phyloP scores from a whole-genome alignment of 1,140 invertebrate species.

The Mycetomoellerius zeteki region DNA sequence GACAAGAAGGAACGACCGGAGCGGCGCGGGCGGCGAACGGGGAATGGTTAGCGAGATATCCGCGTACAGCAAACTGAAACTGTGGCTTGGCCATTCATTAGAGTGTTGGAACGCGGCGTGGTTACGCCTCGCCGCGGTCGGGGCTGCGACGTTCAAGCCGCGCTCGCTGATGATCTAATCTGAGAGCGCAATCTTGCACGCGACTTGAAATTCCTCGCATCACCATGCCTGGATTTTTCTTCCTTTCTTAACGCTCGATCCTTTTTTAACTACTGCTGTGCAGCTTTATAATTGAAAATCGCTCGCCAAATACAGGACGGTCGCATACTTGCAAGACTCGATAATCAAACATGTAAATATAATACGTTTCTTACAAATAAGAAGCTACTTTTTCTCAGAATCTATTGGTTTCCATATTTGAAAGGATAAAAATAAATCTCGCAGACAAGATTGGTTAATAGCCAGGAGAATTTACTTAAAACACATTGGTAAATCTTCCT shows the following conservation, averaged over 20 bases:
- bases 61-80: conserved; percentile 29
- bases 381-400: neutral
- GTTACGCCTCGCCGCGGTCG: conserved; percentile 27
- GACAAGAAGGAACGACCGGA: conserved; percentile 3
- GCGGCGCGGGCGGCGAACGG: neutral
- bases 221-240: neutral
- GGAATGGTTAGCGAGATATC: conserved; percentile 51
- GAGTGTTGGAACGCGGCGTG: conserved; percentile 17
- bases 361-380: neutral
- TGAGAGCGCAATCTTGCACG: conserved; percentile 41
- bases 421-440: neutral
- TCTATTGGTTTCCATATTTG: neutral
- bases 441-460: neutral
- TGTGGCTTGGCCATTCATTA: conserved; percentile 54
- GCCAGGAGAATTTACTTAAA: neutral
- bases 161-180: conserved; percentile 53
- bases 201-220: conserved; percentile 31
- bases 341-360: neutral
- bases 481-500: neutral
- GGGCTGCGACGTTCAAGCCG: conserved; percentile 27
- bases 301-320: neutral
- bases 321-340: neutral
- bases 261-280: neutral
- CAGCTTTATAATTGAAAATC: neutral
- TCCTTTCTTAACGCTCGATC: too few species aligned